Evolutionary conservation across 2,888 invertebrate genomes (phyloP).

Genomic region (Hyposoter didymator): DNA sequence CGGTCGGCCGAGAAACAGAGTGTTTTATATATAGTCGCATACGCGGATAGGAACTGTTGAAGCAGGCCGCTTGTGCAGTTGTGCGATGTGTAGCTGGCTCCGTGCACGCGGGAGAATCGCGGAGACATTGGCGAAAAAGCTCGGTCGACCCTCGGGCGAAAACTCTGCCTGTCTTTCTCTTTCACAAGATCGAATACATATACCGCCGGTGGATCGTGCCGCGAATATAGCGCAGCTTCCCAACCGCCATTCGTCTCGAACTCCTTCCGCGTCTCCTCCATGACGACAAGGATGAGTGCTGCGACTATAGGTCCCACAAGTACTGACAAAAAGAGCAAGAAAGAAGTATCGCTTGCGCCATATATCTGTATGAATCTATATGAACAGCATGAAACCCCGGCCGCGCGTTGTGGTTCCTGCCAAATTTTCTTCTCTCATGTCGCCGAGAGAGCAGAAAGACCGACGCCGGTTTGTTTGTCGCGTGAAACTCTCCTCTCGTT

Average conservation of each 20-base stretch:
- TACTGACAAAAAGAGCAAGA: slow-evolving; percentile 6
- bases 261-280: slow-evolving; percentile 46
- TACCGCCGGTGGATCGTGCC: slow-evolving; percentile 49
- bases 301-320: slow-evolving; percentile 28
- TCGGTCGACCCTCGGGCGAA: slow-evolving; percentile 46
- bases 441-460: slow-evolving; percentile 51
- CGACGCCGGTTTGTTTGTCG: slow-evolving; percentile 62
- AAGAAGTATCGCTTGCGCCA: not conserved
- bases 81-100: slow-evolving; percentile 22
- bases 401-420: slow-evolving; percentile 62
- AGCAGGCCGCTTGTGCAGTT: slow-evolving; percentile 12
- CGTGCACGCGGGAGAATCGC: slow-evolving; percentile 9
- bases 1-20: slow-evolving; percentile 59
- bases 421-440: slow-evolving; percentile 62
- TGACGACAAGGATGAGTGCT: slow-evolving; percentile 47
- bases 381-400: slow-evolving; percentile 45
- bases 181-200: slow-evolving; percentile 41
- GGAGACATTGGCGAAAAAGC: slow-evolving; percentile 59
- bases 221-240: slow-evolving; percentile 55
- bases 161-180: slow-evolving; percentile 16
- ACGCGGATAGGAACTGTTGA: slow-evolving; percentile 17
- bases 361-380: slow-evolving; percentile 3
- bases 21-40: not conserved
- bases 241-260: slow-evolving; percentile 58
- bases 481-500: slow-evolving; percentile 54